Conservation (phyloP, 2,888 invertebrate species). For the Chironomus riparius region DNA sequence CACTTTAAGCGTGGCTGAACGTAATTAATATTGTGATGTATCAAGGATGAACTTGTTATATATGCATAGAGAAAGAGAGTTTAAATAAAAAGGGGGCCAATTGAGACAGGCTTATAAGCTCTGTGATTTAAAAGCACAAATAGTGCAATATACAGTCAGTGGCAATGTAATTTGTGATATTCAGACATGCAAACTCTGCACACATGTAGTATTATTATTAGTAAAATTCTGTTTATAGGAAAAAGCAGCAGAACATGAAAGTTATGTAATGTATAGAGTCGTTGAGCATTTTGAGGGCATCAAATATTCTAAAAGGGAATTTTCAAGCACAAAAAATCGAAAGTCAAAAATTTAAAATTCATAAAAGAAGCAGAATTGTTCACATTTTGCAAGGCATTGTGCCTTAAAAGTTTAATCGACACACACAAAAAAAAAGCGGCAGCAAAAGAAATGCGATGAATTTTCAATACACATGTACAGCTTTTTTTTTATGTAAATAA, state of each 20-base stretch:
- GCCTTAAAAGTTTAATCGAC: too few relatives aligned
- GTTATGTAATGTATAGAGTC: too few relatives aligned
- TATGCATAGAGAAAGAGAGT: not conserved
- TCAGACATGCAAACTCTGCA: not conserved
- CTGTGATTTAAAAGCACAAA: not conserved
- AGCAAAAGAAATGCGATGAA: too few relatives aligned
- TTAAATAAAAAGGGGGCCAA: not conserved
- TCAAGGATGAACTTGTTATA: conserved; percentile 14
- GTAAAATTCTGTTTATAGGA: too few relatives aligned
- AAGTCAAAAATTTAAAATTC: not conserved
- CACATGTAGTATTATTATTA: not conserved
- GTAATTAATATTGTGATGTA: conserved; percentile 16
- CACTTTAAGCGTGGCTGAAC: not conserved
- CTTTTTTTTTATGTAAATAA: not conserved
- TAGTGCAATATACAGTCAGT: not conserved
- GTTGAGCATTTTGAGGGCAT: too few relatives aligned
- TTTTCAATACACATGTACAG: too few relatives aligned
- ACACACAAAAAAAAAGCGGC: too few relatives aligned
- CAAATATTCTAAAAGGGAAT: not conserved
- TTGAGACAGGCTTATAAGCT: not conserved
- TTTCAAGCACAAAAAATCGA: not conserved
- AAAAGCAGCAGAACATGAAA: too few relatives aligned
- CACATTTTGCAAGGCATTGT: too few relatives aligned
- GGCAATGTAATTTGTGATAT: not conserved
- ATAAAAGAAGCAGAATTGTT: too few relatives aligned